Evolutionary conservation across 2,888 invertebrate species (phyloP).

Genomic region (Patella depressa): DNA sequence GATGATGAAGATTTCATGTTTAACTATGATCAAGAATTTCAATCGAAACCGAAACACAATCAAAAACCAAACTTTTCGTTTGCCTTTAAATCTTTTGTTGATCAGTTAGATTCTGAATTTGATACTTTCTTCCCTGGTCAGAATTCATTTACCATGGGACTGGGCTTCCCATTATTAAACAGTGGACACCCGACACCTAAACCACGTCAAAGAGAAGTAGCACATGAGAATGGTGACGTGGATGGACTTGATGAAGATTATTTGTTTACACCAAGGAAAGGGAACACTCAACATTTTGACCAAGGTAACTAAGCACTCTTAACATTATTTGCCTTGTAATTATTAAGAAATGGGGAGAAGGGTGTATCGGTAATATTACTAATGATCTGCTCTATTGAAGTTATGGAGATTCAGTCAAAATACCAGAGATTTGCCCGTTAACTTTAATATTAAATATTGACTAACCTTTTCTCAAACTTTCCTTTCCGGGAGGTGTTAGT

Average conservation of each 20-base stretch:
- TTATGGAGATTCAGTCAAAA: too few relatives aligned
- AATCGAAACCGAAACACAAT: neutral
- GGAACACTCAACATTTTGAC: constrained; percentile 14
- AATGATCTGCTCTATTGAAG: too few relatives aligned
- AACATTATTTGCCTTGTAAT: too few relatives aligned
- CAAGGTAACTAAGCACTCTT: neutral
- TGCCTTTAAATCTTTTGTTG: constrained; percentile 58
- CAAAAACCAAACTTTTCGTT: constrained; percentile 41
- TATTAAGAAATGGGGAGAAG: too few relatives aligned
- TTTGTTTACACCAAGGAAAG: constrained; percentile 44
- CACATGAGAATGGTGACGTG: constrained; percentile 45
- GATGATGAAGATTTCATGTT: constrained; percentile 7
- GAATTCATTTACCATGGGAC: constrained; percentile 41
- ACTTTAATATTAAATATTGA: too few relatives aligned
- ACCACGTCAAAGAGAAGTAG: constrained; percentile 44
- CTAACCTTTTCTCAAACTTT: too few relatives aligned
- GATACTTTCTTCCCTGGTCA: constrained; percentile 44
- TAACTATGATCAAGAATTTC: neutral
- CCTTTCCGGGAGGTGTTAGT: too few relatives aligned
- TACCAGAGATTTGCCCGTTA: too few relatives aligned
- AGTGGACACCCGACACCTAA: constrained; percentile 36
- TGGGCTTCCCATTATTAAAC: constrained; percentile 5
- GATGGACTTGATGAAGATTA: constrained; percentile 52
- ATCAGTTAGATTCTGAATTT: constrained; percentile 51
- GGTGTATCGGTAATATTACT: too few relatives aligned